Percentiles rank a stretch among this genome's conserved stretches.
These are phyloP conservation scores for Pyrocoelia pectoralis DNA, from an alignment of 2,888 invertebrate species.

Conservation along the genomic window DNA sequence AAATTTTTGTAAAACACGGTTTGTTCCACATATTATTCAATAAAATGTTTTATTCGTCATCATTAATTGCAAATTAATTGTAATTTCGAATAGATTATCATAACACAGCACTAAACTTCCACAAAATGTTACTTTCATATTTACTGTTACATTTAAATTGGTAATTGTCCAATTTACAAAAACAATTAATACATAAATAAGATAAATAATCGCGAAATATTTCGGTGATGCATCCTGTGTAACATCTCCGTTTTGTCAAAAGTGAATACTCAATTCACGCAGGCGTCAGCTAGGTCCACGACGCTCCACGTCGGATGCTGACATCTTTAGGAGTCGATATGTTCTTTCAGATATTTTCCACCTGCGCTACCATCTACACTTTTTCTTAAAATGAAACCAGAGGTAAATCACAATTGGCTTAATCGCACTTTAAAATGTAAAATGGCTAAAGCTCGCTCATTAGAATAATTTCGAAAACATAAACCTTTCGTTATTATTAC, in stretches of 20 bases:
- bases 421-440: not conserved
- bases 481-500: not conserved
- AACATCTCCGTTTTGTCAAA: constrained; percentile 47
- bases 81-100: not conserved
- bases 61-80: constrained; percentile 2
- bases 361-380: constrained; percentile 30
- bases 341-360: constrained; percentile 37
- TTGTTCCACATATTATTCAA: constrained; percentile 6
- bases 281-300: constrained; percentile 40
- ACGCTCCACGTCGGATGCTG: constrained; percentile 46
- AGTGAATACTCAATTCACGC: constrained; percentile 46
- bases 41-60: not conserved
- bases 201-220: constrained; percentile 29
- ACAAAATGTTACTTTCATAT: constrained; percentile 5
- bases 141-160: not conserved
- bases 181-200: not conserved
- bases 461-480: not conserved
- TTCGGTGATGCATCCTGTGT: constrained; percentile 33
- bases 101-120: constrained; percentile 6
- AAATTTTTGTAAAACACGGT: not conserved
- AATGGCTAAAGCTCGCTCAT: not conserved
- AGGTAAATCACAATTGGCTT: not conserved
- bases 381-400: not conserved
- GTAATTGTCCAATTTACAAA: not conserved
- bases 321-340: constrained; percentile 48